These are phyloP conservation scores for Lasioglossum albipes DNA, from an alignment of 1,140 invertebrate species.

Conservation along the genomic window DNA sequence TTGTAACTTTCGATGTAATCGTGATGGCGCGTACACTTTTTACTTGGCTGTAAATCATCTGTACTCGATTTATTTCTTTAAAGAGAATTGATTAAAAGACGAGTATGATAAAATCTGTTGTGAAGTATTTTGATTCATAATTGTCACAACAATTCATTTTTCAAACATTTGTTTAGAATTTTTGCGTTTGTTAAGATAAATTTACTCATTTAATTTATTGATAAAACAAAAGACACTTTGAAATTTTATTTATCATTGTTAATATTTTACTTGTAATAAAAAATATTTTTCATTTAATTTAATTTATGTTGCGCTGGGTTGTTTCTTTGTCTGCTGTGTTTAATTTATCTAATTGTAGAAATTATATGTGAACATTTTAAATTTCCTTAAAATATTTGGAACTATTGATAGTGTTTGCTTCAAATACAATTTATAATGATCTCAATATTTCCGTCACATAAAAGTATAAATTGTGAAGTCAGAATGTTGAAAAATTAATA, in stretches of 20 bases:
- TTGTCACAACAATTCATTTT: constrained; percentile 14
- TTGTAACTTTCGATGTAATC: constrained; percentile 14
- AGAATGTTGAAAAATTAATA: too few relatives aligned
- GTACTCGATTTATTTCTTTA: constrained; percentile 27
- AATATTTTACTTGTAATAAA: background rate
- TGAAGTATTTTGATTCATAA: constrained; percentile 17
- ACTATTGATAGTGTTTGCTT: too few relatives aligned
- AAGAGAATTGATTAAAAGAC: constrained; percentile 24
- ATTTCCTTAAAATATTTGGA: too few relatives aligned
- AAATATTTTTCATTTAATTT: background rate
- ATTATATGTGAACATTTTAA: background rate
- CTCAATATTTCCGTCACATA: too few relatives aligned
- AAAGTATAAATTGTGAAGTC: too few relatives aligned
- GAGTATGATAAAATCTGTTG: constrained; percentile 1
- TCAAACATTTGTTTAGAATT: background rate
- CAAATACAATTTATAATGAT: too few relatives aligned
- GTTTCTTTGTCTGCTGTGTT: background rate
- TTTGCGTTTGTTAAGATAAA: background rate
- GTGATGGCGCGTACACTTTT: background rate
- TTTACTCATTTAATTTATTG: background rate
- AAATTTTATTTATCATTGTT: background rate
- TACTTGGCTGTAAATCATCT: constrained; percentile 23
- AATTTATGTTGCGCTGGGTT: background rate
- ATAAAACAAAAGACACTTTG: background rate
- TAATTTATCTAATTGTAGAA: background rate